phyloP scores from a whole-genome alignment of 2,888 invertebrate species.

The Oscheius sp. region DNA sequence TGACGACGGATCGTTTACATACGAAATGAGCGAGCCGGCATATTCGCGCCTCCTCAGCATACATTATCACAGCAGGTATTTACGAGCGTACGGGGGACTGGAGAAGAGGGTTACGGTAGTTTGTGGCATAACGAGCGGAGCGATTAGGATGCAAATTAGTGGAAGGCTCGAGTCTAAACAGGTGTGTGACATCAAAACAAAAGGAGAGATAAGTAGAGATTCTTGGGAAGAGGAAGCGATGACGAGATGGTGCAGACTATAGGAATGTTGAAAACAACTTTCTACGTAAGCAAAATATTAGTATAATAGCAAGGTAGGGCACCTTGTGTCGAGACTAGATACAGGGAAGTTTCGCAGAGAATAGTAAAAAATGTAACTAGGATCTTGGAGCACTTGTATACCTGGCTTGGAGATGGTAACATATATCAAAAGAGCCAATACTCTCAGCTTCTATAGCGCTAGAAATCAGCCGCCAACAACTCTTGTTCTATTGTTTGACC shows the following conservation, averaged over 20 bases:
- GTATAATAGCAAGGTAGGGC: too few species aligned
- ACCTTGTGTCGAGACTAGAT: too few species aligned
- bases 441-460: too few species aligned
- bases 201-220: not conserved
- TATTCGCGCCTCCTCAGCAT: constrained; percentile 39
- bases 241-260: not conserved
- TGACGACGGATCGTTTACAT: constrained; percentile 35
- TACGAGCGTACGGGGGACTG: constrained; percentile 23
- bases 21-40: constrained; percentile 37
- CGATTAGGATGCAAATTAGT: not conserved
- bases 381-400: too few species aligned
- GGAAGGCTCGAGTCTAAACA: not conserved
- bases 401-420: too few species aligned
- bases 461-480: too few species aligned
- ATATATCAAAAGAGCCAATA: too few species aligned
- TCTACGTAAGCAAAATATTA: too few species aligned
- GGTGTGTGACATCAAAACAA: constrained; percentile 3
- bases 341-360: too few species aligned
- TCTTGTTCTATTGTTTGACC: too few species aligned
- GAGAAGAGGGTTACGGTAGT: constrained; percentile 15
- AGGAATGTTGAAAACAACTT: constrained; percentile 7
- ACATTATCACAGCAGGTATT: constrained; percentile 42
- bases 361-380: too few species aligned
- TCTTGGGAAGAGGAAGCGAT: not conserved
- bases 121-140: not conserved